Evolutionary conservation across 2,113 vertebrate species (phyloP).

Genomic region (Theropithecus gelada): DNA sequence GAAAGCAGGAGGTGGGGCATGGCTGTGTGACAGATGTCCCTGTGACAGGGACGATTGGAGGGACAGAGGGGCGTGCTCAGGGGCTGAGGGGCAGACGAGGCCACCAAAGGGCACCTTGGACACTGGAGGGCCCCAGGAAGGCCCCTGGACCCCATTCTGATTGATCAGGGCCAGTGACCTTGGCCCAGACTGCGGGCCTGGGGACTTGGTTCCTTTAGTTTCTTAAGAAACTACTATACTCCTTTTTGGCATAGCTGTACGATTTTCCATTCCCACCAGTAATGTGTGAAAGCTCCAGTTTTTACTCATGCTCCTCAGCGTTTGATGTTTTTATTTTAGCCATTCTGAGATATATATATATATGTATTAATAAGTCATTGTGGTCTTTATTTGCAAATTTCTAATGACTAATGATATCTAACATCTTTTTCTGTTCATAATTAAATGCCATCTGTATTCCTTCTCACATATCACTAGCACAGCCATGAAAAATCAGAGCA

Average conservation of each 20-base stretch:
- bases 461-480: not conserved
- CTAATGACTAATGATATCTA: not conserved
- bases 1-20: too few species aligned
- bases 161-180: not conserved
- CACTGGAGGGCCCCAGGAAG: not conserved
- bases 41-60: too few species aligned
- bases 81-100: too few species aligned
- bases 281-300: not conserved
- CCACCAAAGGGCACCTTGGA: not conserved
- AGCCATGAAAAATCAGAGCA: not conserved
- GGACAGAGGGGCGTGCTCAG: too few species aligned
- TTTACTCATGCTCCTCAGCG: not conserved
- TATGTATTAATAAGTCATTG: not conserved
- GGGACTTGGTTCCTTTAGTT: not conserved
- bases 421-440: not conserved
- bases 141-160: rapidly evolving
- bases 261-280: not conserved
- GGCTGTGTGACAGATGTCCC: too few species aligned
- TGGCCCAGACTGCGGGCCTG: not conserved
- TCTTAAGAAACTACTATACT: not conserved
- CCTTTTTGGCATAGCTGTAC: rapidly evolving
- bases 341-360: not conserved
- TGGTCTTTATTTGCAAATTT: not conserved
- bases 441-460: not conserved
- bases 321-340: not conserved